Evolutionary conservation across 2,113 vertebrate genomes (phyloP), one percentile per base, ranked within the genome.

Genomic region (Gila orcuttii): DNA sequence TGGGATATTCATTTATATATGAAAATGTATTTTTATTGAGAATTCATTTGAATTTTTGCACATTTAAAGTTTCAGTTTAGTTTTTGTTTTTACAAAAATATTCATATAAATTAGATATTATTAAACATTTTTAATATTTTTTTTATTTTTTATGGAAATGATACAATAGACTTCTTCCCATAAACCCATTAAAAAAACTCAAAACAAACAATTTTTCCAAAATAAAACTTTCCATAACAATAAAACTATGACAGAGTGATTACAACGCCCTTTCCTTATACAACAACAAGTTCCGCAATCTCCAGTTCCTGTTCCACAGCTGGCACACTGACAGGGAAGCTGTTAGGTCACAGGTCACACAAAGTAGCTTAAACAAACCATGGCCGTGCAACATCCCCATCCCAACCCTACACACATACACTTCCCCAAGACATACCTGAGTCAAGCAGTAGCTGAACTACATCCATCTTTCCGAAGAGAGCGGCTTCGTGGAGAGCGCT

Each of bases 401-500:
- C 45, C 6, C 5, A 68, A 45, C 23, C 71, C 36, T 77, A 77
- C 64, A 62, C 50, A 83, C 79, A 73, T 31, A 79, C 50, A 85
- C 79, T 73, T 42, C 62, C 74, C 19, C 3, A 28, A 9, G 75
- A 92, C 93, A 90, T 93, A 99, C 98, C 98, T 96, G 97, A 96
- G 94, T 98, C 96, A 84, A 99, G 94, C 77, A 99, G 95, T 90
- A 99, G 92, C 82, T 96, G 96, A 82, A 98, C 97, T 88, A 99
- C 97, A 91, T 99, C 97, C 95, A 97, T 97, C 93, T 99, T 98
- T 88, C 98, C 97, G 92, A 96, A 99, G 3, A 99, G 96, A 83
- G 98, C 96, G 73, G 98, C 97, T 92, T 99, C 98, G 10, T 99
- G 97, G 57, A 99, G 95, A 74, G 97, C 97, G 55, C 97, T 99